phyloP scores from a whole-genome alignment of 2,113 vertebrate species.

The Myocastor coypus region DNA sequence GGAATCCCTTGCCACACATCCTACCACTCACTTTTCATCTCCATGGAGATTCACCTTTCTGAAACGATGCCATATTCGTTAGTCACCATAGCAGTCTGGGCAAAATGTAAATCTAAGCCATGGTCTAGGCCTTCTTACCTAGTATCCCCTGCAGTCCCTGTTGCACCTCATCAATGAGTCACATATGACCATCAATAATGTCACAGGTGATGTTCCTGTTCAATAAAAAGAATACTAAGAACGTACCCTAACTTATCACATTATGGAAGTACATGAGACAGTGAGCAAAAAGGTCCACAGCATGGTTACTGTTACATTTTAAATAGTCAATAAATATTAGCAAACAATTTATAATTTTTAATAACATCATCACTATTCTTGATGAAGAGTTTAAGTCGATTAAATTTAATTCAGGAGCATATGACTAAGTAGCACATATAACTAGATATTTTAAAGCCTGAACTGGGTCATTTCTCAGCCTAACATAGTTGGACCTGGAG shows the following conservation, averaged over 20 bases:
- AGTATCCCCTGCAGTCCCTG: not conserved
- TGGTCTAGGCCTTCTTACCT: not conserved
- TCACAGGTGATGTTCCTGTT: not conserved
- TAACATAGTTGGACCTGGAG: not conserved
- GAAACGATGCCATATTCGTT: not conserved
- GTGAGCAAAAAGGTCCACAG: not conserved
- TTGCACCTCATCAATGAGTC: not conserved
- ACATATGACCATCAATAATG: not conserved
- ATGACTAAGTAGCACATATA: not conserved
- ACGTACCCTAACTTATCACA: not conserved
- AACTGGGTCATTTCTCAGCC: not conserved
- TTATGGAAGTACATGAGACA: not conserved
- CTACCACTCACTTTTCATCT: not conserved
- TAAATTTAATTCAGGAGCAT: not conserved
- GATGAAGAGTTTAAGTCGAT: not conserved
- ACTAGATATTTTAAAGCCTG: not conserved
- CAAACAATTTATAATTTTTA: not conserved
- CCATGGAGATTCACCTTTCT: not conserved
- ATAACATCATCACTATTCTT: not conserved
- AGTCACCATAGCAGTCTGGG: not conserved
- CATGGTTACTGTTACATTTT: not conserved
- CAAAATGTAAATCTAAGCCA: not conserved
- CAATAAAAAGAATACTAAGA: constrained; percentile 15
- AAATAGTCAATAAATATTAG: not conserved
- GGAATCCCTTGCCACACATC: not conserved